Percentiles rank a stretch among this genome's conserved stretches.
Evolutionary conservation across 2,888 invertebrate genomes (phyloP).

Genomic region (Tipula unca): DNA sequence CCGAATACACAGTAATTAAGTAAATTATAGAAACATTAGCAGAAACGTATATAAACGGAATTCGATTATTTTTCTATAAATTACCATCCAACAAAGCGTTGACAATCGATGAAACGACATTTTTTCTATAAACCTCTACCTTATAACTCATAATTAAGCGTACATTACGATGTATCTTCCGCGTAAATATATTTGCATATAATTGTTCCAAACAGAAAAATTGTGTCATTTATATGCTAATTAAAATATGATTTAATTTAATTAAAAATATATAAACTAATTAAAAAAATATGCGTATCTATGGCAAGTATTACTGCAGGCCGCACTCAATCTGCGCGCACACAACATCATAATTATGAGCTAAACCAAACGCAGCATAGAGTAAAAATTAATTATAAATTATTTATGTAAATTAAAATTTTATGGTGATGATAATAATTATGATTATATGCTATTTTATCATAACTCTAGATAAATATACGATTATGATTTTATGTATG

Average conservation of each 20-base stretch:
- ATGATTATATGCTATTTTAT: neutral
- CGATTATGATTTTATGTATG: neutral
- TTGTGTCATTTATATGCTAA: neutral
- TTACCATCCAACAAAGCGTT: too few relatives aligned
- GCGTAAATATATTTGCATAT: neutral
- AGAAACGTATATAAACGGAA: too few relatives aligned
- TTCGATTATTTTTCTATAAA: too few relatives aligned
- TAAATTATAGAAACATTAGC: too few relatives aligned
- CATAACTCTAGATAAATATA: neutral
- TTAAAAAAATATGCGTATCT: neutral
- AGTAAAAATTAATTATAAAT: neutral
- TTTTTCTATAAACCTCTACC: too few relatives aligned
- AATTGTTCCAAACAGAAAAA: neutral
- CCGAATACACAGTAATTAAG: too few relatives aligned
- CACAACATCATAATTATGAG: neutral
- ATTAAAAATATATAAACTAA: too few relatives aligned
- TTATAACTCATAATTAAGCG: neutral
- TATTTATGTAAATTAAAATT: neutral
- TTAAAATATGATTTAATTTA: neutral
- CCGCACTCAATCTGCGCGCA: neutral
- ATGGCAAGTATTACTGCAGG: neutral
- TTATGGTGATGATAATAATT: slow-evolving; percentile 14
- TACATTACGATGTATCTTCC: neutral
- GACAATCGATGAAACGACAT: too few relatives aligned
- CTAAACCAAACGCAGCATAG: neutral